Evolutionary conservation across 1,140 invertebrate species (phyloP), one percentile per base, ranked within the genome.

Genomic region (Octopus sinensis): DNA sequence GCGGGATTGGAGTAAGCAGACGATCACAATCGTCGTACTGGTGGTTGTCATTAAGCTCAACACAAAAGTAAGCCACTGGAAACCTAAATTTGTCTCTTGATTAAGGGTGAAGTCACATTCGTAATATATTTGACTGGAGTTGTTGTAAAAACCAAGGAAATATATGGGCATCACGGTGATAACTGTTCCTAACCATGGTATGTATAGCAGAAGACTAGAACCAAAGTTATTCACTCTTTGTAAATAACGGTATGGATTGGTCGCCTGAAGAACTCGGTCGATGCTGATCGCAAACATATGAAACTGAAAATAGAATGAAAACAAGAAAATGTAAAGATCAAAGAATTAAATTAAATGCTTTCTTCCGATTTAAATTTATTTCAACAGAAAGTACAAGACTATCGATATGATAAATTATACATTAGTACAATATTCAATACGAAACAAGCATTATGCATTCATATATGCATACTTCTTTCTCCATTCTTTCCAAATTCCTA

Each of bases 191-290:
- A 73, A 13, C 68, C 68, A 73, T 13, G 68, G 68, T n/a, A 73
- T n/a, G 13, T 13, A 13, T n/a, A 73, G 68, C 68, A 73, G 13
- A 13, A 73, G 5, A 6, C 68, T 23, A 23, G 17, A 73, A 23
- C 68, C 68, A 23, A 73, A 13, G 6, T 13, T 12, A 23, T 73
- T 73, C 17, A 73, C 68, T n/a, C 68, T 13, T 73, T 73, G 68
- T 6, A 73, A 23, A 3, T 73, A 73, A 12, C 68, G 68, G 68
- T 73, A 73, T 13, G 68, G 68, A 73, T 23, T 73, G 17, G 30
- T 73, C 6, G 68, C 68, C 68, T 73, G 68, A 12, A 73, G 68
- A 13, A 73, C 68, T 73, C 68, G 68, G 30, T 73, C 68, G 68
- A 73, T 23, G 30, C 68, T 17, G 5, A 73, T 6, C 68, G 13